Conservation (phyloP, 2,113 vertebrate genomes). For the Willisornis vidua region DNA sequence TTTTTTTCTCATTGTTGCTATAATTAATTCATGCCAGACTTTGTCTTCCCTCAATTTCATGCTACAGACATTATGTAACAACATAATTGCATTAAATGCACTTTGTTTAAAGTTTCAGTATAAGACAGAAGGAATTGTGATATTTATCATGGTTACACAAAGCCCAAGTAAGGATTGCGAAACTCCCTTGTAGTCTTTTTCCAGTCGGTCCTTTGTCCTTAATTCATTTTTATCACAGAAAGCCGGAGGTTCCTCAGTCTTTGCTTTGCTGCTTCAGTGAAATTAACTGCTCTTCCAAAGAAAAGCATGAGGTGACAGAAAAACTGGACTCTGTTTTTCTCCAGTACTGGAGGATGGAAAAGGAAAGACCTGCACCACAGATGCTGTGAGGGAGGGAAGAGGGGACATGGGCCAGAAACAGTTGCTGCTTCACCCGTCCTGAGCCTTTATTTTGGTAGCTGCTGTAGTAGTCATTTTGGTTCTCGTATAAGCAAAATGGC, state of each 20-base stretch:
- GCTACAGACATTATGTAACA: background rate
- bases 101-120: background rate
- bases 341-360: background rate
- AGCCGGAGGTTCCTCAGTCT: background rate
- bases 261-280: background rate
- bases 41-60: background rate
- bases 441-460: background rate
- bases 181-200: background rate
- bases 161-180: background rate
- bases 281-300: background rate
- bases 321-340: background rate
- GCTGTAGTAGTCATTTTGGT: background rate
- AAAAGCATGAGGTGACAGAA: background rate
- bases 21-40: background rate
- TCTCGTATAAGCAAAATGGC: background rate
- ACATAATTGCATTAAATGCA: background rate
- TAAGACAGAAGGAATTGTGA: background rate
- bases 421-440: background rate
- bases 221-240: background rate
- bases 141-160: background rate
- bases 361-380: background rate
- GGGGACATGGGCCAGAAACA: background rate
- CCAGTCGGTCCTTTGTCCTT: background rate
- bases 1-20: background rate
- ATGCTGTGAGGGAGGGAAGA: background rate